Percentiles rank a stretch among this genome's conserved stretches.
phyloP scores from a whole-genome alignment of 2,888 invertebrate species.

The Pachycephus smyrnensis region DNA sequence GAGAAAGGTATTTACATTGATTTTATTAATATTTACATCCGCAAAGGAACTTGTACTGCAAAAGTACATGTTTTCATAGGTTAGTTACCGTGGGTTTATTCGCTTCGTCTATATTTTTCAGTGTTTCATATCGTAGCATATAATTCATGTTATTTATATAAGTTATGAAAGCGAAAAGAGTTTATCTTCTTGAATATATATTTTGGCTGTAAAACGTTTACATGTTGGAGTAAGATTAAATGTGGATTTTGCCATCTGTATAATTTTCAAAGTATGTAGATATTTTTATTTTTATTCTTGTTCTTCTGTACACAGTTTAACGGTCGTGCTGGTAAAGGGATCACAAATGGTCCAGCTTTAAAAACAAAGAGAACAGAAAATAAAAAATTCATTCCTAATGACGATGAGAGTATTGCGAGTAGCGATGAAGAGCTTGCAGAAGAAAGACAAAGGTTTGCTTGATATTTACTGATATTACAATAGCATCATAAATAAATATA shows the following conservation, averaged over 20 bases:
- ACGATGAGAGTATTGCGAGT: conserved; percentile 61
- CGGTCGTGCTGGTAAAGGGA: conserved; percentile 26
- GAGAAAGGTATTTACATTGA: conserved; percentile 49
- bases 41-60: background rate
- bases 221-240: background rate
- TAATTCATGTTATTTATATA: background rate
- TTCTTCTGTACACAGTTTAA: conserved; percentile 34
- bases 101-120: background rate
- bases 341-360: conserved; percentile 23
- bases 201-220: background rate
- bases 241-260: background rate
- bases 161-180: background rate
- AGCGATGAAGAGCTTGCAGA: conserved; percentile 62
- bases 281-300: background rate
- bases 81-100: background rate
- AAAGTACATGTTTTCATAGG: background rate
- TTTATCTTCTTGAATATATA: background rate
- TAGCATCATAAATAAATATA: background rate
- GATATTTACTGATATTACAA: background rate
- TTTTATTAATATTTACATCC: conserved; percentile 5
- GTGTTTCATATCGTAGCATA: background rate
- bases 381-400: conserved; percentile 37
- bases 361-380: conserved; percentile 38
- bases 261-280: conserved; percentile 6
- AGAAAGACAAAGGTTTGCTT: conserved; percentile 42